Percentiles rank a stretch among this genome's conserved stretches.
Evolutionary conservation across 2,888 invertebrate genomes (phyloP).

Genomic region (Meganola albula): DNA sequence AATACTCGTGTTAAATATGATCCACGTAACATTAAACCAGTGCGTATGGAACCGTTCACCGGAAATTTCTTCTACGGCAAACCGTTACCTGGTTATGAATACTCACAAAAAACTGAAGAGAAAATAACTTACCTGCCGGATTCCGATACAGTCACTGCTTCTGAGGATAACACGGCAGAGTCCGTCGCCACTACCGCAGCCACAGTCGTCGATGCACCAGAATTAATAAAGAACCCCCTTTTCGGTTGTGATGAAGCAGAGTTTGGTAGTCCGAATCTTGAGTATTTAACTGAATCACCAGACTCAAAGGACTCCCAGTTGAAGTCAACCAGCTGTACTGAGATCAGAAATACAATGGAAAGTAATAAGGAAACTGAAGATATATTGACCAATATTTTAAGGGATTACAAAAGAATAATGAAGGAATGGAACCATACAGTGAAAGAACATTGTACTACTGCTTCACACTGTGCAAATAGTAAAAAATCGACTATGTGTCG

Average conservation of each 20-base stretch:
- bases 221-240: conserved; percentile 61
- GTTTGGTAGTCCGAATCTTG: conserved; percentile 45
- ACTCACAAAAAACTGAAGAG: conserved; percentile 57
- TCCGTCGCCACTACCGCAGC: conserved; percentile 55
- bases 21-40: conserved; percentile 55
- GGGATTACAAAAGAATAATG: conserved; percentile 70
- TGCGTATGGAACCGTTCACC: conserved; percentile 63
- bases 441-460: conserved; percentile 55
- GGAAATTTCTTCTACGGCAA: conserved; percentile 73
- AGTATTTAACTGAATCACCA: conserved; percentile 45
- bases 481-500: conserved; percentile 42
- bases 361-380: conserved; percentile 44
- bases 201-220: conserved; percentile 59
- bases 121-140: conserved; percentile 65
- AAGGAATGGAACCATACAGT: conserved; percentile 70
- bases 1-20: conserved; percentile 56
- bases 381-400: conserved; percentile 50
- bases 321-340: conserved; percentile 63
- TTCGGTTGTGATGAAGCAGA: conserved; percentile 59
- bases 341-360: conserved; percentile 56
- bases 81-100: conserved; percentile 59
- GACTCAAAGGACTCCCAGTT: conserved; percentile 60
- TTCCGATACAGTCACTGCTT: conserved; percentile 60
- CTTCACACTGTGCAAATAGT: conserved; percentile 35
- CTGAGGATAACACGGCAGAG: conserved; percentile 58